These are phyloP conservation scores for Melanotaenia boesemani DNA, from an alignment of 2,797 vertebrate genomes.

Conservation along the genomic window DNA sequence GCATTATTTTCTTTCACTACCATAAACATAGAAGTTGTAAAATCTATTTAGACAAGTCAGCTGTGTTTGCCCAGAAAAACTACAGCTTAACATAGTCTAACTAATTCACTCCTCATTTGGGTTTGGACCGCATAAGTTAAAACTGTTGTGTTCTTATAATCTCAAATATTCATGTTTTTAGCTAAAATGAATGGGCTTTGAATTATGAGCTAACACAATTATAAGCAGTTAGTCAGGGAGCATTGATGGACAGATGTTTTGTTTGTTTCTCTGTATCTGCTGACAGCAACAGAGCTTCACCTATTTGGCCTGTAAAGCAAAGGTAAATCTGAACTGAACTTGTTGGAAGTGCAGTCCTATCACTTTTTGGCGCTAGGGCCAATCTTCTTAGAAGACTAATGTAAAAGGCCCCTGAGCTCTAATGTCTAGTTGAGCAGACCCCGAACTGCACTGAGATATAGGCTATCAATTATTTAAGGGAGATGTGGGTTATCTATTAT, in stretches of 20 bases:
- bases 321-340: constrained; percentile 20
- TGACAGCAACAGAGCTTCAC: constrained; percentile 9
- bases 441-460: constrained; percentile 41
- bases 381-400: constrained; percentile 41
- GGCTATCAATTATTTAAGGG: constrained; percentile 60
- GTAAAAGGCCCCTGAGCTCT: constrained; percentile 32
- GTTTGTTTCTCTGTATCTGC: constrained; percentile 9
- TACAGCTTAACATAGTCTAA: constrained; percentile 11
- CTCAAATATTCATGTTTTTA: constrained; percentile 26
- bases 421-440: constrained; percentile 24
- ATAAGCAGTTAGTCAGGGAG: constrained; percentile 10
- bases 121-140: constrained; percentile 4
- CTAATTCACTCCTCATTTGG: constrained; percentile 1
- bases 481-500: constrained; percentile 69
- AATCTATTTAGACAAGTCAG: neutral
- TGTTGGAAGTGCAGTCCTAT: constrained; percentile 12
- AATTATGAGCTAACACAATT: neutral
- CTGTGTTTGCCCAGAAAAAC: constrained; percentile 11
- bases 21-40: neutral
- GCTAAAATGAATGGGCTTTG: constrained; percentile 16
- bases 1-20: neutral
- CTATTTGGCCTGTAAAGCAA: constrained; percentile 7
- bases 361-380: constrained; percentile 7
- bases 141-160: constrained; percentile 4
- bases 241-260: neutral